Base-by-base conservation (phyloP, 1,140 invertebrate species). In the Penaeus chinensis region DNA sequence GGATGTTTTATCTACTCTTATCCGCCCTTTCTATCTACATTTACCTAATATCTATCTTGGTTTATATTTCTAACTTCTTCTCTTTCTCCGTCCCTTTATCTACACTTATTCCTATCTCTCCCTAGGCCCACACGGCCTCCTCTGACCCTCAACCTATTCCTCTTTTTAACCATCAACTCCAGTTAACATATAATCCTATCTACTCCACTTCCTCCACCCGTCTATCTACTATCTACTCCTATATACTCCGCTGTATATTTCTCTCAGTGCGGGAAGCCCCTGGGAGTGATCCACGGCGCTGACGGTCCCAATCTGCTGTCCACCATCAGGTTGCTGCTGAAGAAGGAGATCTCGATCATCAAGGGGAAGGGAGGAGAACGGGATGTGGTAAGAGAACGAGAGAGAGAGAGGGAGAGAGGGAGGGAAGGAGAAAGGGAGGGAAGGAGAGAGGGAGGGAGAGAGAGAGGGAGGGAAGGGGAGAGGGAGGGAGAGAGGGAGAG, bases 281-380 rank as follows among this genome's bases (percentile, higher is more conserved):
- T 87, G 85, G 32, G 18, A 0, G 85, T 82, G 42, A 76, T 87
- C 20, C 85, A 87, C 54, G 85, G 85, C 22, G 85, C 79, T 10
- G 85, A 87, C 54, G 85, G 85, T 11, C 85, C 85, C n/a, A 78
- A 81, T 47, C 66, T 87, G 8, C 69, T 82, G 5, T 63, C 61
- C 60, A 62, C 65, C 47, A 82, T 87, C 66, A 61, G 85, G 65
- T 18, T 65, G 27, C 79, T 87, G 10, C 78, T 87, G 47, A 81
- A 87, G 79, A 66, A 82, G 63, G 85, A 87, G 66, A 79, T 82
- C 16, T 78, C 85, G 22, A 79, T 79, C 20, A 20, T 82, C 8
- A 87, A 87, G 66, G 85, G 85, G 2, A 19, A 71, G 10, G 85
- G 65, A 20, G 85, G 47, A 18, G 85, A 87, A 11, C n/a, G 85